phyloP scores from a whole-genome alignment of 1,140 invertebrate genomes.

The Drosophila mayri region DNA sequence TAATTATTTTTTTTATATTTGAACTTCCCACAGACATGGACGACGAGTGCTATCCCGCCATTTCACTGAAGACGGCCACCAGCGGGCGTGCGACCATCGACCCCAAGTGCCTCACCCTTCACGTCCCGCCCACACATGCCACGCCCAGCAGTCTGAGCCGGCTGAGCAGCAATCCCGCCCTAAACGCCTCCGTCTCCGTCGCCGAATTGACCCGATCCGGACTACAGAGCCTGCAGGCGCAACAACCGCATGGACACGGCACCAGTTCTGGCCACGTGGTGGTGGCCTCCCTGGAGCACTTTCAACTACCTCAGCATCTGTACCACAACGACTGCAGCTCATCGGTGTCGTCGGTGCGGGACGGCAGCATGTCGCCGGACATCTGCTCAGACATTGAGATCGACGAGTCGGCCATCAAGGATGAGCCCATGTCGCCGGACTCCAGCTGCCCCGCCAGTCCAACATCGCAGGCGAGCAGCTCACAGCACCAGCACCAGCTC shows the following conservation, averaged over 20 bases:
- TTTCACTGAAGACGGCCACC: constrained; percentile 88
- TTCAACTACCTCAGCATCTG: constrained; percentile 75
- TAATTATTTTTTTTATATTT: not conserved
- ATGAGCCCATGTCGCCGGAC: constrained; percentile 89
- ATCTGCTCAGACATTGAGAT: constrained; percentile 84
- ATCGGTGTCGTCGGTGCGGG: constrained; percentile 64
- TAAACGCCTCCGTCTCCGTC: constrained; percentile 46
- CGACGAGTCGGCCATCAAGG: constrained; percentile 88
- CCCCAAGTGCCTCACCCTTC: constrained; percentile 75
- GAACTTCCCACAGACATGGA: constrained; percentile 89
- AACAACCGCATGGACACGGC: constrained; percentile 35
- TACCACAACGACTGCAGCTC: constrained; percentile 78
- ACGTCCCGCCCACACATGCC: constrained; percentile 62
- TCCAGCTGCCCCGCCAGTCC: constrained; percentile 89
- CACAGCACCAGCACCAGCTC: constrained; percentile 57
- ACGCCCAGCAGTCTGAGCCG: constrained; percentile 56
- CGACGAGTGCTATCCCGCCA: constrained; percentile 92
- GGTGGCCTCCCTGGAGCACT: constrained; percentile 51
- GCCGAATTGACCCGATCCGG: constrained; percentile 42
- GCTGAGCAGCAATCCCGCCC: constrained; percentile 55
- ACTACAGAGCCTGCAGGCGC: constrained; percentile 25
- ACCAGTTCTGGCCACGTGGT: constrained; percentile 33
- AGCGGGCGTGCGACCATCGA: constrained; percentile 77
- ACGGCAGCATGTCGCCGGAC: constrained; percentile 80
- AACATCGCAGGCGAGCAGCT: constrained; percentile 64